phyloP scores from a whole-genome alignment of 2,888 invertebrate genomes.

The Sesia apiformis region DNA sequence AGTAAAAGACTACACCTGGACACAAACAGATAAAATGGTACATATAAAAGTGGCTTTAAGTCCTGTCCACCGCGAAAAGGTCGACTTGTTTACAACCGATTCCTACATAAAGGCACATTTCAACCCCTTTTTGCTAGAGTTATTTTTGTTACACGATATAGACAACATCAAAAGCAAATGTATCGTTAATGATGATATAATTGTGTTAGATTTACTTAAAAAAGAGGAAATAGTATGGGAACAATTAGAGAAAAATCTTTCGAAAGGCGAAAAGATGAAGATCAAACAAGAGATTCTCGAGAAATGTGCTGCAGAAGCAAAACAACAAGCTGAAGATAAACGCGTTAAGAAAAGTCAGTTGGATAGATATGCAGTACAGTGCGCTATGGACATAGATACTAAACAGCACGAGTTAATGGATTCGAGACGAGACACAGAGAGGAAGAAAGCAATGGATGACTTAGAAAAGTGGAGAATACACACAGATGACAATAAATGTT shows the following conservation, averaged over 20 bases:
- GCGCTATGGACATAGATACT: conserved; percentile 62
- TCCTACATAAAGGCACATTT: conserved; percentile 83
- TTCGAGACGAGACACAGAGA: conserved; percentile 74
- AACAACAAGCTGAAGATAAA: conserved; percentile 69
- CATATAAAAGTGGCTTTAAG: conserved; percentile 79
- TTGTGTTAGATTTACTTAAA: conserved; percentile 81
- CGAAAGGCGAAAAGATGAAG: conserved; percentile 71
- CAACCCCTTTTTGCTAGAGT: conserved; percentile 83
- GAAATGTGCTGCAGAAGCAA: conserved; percentile 69
- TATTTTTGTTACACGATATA: conserved; percentile 78
- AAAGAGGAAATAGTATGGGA: conserved; percentile 71
- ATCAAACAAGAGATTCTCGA: conserved; percentile 74
- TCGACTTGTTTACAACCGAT: conserved; percentile 80
- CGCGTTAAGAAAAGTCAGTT: conserved; percentile 66
- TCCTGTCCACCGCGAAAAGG: conserved; percentile 76
- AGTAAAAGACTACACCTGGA: conserved; percentile 85
- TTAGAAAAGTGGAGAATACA: conserved; percentile 75
- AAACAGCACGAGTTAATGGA: conserved; percentile 77
- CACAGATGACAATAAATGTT: conserved; percentile 15
- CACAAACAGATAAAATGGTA: conserved; percentile 77
- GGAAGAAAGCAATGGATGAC: conserved; percentile 77
- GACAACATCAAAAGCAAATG: conserved; percentile 78
- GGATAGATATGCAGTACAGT: conserved; percentile 68
- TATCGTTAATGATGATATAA: conserved; percentile 74
- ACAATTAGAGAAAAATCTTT: conserved; percentile 66